Evolutionary conservation across 2,888 invertebrate genomes (phyloP), one percentile per base, ranked within the genome.

Genomic region (Tenthredo livida): DNA sequence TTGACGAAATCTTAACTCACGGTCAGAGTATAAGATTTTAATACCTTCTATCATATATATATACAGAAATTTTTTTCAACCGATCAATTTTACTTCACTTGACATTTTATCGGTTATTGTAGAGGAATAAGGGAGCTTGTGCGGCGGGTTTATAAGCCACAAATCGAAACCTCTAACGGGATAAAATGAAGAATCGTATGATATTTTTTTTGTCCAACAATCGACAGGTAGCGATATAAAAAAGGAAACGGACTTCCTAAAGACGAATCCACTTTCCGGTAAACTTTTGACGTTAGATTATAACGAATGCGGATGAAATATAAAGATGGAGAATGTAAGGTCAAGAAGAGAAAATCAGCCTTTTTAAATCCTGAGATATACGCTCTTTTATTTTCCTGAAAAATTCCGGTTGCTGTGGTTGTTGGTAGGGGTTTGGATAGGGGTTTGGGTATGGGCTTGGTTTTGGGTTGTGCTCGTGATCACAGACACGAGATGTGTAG

Each of bases 221-320:
- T 67, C 67, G 67, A 67, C 67, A 67, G 67, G 33, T 33, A 33
- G 67, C 67, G 33, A 77, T 54, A 29, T 77, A 33, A 29, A 54
- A 77, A 54, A 6, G n/a, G 15, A 54, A 29, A 25, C 12, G 7
- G n/a, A 17, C 10, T 47, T 77, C 17, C 50, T 15, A 33, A 47
- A 54, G 54, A 43, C 43, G 29, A 73, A 54, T 12, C 47, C 17
- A 10, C 33, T 33, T 29, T 25, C n/a, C 43, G n/a, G 21, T 6
- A 21, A 33, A 29, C 54, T n/a, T 47, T 10, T 25, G 15, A 50
- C 33, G 54, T 29, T n/a, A 50, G 25, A 43, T 54, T 33, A 15
- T 17, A 5, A 77, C 12, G 33, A 54, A 50, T 12, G 12, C 47
- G 47, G 17, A 67, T 67, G 50, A 29, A 54, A 50, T 77, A 77